Conservation (phyloP, 1,140 invertebrate species). For the Gonioctena quinquepunctata region DNA sequence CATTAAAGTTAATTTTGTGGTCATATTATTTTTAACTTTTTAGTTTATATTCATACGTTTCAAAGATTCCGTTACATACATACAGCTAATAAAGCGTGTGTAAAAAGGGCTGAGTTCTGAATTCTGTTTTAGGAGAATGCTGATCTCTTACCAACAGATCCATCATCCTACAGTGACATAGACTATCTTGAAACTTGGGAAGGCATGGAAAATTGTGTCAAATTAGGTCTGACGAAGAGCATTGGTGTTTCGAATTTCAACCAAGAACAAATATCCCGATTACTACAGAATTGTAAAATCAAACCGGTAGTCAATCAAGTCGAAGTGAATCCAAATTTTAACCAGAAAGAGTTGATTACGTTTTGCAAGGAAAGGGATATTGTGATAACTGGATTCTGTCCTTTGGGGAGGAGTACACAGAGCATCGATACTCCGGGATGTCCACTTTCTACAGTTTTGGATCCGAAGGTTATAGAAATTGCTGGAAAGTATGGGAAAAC, state of each 20-base stretch:
- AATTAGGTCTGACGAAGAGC: constrained; percentile 70
- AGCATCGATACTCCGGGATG: constrained; percentile 58
- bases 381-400: constrained; percentile 64
- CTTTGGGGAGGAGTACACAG: constrained; percentile 62
- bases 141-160: constrained; percentile 55
- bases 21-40: no score
- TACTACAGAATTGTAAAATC: constrained; percentile 68
- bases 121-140: constrained; percentile 53
- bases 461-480: constrained; percentile 63
- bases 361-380: constrained; percentile 68
- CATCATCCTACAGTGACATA: constrained; percentile 56
- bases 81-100: no score
- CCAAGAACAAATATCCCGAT: constrained; percentile 71
- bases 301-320: constrained; percentile 80
- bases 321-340: constrained; percentile 78
- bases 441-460: constrained; percentile 61
- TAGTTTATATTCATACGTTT: no score
- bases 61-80: no score
- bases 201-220: constrained; percentile 73
- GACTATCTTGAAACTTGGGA: constrained; percentile 74
- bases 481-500: constrained; percentile 71
- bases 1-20: no score
- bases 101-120: no score
- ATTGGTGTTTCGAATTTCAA: constrained; percentile 93
- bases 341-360: constrained; percentile 66